These are phyloP conservation scores for Gallinago paraguaiae DNA, from an alignment of 2,113 vertebrate species.

Conservation along the genomic window DNA sequence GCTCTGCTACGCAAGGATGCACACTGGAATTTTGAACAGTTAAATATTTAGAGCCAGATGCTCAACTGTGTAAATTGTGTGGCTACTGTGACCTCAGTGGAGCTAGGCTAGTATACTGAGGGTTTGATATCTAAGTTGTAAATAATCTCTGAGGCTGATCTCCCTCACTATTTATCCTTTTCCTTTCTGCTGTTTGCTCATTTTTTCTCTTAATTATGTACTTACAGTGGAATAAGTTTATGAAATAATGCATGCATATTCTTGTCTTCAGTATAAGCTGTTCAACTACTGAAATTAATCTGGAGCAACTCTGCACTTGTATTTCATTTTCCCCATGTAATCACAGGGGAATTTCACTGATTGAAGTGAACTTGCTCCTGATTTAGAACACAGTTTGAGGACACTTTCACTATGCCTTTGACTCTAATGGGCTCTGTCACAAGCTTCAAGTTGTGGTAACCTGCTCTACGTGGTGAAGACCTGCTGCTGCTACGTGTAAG, in stretches of 20 bases:
- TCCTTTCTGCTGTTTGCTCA: accelerated
- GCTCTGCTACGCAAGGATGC: slow-evolving; percentile 50
- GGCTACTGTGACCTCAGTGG: neutral
- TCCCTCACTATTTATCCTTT: neutral
- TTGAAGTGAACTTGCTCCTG: neutral
- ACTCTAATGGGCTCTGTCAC: neutral
- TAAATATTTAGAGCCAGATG: slow-evolving; percentile 60
- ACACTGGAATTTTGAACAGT: slow-evolving; percentile 62
- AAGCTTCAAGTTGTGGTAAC: neutral
- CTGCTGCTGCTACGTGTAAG: neutral
- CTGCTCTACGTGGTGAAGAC: neutral
- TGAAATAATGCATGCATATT: neutral
- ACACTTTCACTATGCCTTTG: neutral
- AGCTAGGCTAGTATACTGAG: neutral
- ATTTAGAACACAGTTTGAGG: neutral
- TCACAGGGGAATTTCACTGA: neutral
- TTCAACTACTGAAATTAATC: neutral
- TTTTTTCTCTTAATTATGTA: neutral
- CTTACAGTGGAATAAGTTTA: neutral
- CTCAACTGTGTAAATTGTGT: slow-evolving; percentile 36
- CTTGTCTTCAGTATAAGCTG: neutral
- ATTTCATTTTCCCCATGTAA: neutral
- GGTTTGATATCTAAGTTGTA: neutral
- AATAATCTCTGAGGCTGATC: neutral
- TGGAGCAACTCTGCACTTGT: neutral